Percentiles rank a stretch among this genome's conserved stretches.
These are phyloP conservation scores for Syngnathus acus DNA, from an alignment of 2,797 vertebrate species.

Conservation along the genomic window DNA sequence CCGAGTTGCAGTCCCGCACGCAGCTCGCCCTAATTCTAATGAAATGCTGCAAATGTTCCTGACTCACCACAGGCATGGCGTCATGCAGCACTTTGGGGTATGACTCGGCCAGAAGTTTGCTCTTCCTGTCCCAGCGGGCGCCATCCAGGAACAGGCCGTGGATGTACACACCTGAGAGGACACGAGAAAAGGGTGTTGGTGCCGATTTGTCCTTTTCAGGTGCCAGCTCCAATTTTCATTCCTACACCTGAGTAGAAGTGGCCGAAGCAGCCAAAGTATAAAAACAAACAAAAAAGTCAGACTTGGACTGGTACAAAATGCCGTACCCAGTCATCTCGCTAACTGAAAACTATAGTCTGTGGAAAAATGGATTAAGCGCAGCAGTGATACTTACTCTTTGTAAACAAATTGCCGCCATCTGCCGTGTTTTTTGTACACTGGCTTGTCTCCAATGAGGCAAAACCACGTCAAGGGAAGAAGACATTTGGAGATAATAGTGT, in stretches of 20 bases:
- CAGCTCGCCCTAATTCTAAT: not conserved
- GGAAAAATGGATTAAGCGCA: no score
- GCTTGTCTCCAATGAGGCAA: not conserved
- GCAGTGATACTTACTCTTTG: not conserved
- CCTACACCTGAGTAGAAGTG: no score
- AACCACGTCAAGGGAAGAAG: not conserved
- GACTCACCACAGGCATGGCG: slow-evolving; percentile 77
- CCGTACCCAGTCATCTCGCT: no score
- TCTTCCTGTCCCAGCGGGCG: slow-evolving; percentile 81
- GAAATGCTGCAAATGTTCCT: not conserved
- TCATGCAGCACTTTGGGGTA: slow-evolving; percentile 83
- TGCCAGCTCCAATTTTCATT: no score
- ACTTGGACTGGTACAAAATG: no score
- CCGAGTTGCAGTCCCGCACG: not conserved
- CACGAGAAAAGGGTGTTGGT: no score
- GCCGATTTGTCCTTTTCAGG: no score
- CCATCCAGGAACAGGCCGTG: slow-evolving; percentile 81
- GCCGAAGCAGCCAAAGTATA: no score
- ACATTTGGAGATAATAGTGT: not conserved
- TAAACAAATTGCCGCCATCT: not conserved
- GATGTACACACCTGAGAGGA: slow-evolving; percentile 75
- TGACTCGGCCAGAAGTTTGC: slow-evolving; percentile 77
- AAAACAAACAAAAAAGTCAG: no score
- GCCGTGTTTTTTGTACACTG: not conserved
- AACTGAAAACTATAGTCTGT: no score